Evolutionary conservation across 1,140 invertebrate species (phyloP), one percentile per base, ranked within the genome.

Genomic region (Watersipora subatra): DNA sequence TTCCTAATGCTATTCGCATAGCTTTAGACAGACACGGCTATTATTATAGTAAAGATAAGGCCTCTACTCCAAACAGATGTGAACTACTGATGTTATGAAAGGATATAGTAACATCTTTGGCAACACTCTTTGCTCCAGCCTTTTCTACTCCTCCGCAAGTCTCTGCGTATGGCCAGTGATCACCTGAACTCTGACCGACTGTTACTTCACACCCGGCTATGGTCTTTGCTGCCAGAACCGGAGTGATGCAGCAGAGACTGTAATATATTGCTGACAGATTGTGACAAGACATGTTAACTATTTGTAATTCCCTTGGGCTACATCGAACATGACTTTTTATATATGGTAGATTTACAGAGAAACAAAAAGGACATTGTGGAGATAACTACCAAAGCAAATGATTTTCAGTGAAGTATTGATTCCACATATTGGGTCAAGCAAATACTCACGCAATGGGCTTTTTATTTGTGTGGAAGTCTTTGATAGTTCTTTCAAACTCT

Each of bases 361-460:
- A n/a, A n/a, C n/a, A n/a, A n/a, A n/a, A n/a, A n/a, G n/a, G n/a
- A n/a, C n/a, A n/a, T n/a, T n/a, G n/a, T n/a, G n/a, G n/a, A n/a
- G n/a, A n/a, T n/a, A n/a, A n/a, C n/a, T n/a, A n/a, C n/a, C n/a
- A n/a, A n/a, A n/a, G n/a, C n/a, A n/a, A n/a, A n/a, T n/a, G n/a
- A n/a, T n/a, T n/a, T n/a, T n/a, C n/a, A n/a, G n/a, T n/a, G n/a
- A n/a, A n/a, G n/a, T n/a, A n/a, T n/a, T n/a, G n/a, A n/a, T n/a
- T n/a, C n/a, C n/a, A n/a, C n/a, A n/a, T n/a, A n/a, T n/a, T n/a
- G n/a, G n/a, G n/a, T n/a, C n/a, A n/a, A n/a, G n/a, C n/a, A n/a
- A n/a, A n/a, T n/a, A n/a, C 69, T 66, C 64, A 78, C 64, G 80
- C 85, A 62, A 86, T 84, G 1, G 85, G 85, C 73, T 86, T 86